These are phyloP conservation scores for Caenorhabditis inopinata DNA, from an alignment of 1,140 invertebrate genomes.

Conservation along the genomic window DNA sequence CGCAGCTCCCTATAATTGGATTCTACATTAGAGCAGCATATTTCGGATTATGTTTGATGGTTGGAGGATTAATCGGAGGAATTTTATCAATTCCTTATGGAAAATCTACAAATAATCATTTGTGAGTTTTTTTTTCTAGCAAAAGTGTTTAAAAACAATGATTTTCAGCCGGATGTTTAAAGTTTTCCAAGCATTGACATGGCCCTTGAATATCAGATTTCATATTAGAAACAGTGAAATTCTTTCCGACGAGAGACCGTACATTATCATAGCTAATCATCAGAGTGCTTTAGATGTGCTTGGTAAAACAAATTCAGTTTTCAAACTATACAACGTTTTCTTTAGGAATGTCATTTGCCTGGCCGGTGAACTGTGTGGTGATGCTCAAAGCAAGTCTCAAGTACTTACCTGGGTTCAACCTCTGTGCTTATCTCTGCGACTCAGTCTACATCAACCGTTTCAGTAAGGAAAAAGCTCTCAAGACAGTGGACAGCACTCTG, in stretches of 20 bases:
- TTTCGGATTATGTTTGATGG: neutral
- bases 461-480: conserved; percentile 49
- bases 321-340: neutral
- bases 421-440: conserved; percentile 43
- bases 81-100: conserved; percentile 37
- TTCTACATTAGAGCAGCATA: conserved; percentile 9
- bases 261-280: conserved; percentile 46
- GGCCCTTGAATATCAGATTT: conserved; percentile 27
- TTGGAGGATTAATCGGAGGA: conserved; percentile 32
- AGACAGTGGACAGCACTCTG: conserved; percentile 45
- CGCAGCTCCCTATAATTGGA: neutral
- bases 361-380: conserved; percentile 50
- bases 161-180: conserved; percentile 45
- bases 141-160: neutral
- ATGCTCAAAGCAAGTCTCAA: conserved; percentile 49
- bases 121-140: neutral
- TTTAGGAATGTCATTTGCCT: conserved; percentile 48
- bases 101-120: conserved; percentile 44
- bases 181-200: conserved; percentile 38
- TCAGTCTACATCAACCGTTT: conserved; percentile 53
- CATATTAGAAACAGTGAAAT: conserved; percentile 32
- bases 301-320: neutral
- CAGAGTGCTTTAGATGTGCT: conserved; percentile 48
- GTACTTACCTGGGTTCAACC: conserved; percentile 48
- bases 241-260: conserved; percentile 23